Base-by-base conservation (phyloP, 2,797 vertebrate genomes). In the Gymnoscopelus microlampas region DNA sequence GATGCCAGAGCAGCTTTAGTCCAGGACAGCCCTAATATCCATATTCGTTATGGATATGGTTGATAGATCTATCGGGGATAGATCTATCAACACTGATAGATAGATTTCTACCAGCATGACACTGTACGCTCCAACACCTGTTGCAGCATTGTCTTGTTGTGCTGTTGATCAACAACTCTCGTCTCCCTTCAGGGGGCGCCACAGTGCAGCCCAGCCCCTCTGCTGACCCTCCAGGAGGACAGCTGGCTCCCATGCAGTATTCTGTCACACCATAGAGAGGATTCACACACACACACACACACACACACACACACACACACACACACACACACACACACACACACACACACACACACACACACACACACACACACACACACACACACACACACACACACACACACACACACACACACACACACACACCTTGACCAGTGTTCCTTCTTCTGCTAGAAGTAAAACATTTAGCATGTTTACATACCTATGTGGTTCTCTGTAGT, bases 41-140 rank as follows among this genome's bases (percentile, higher is more conserved):
- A 39, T 39, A 44, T 44, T 44, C n/a, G n/a, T n/a, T n/a, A n/a
- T n/a, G n/a, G n/a, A n/a, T n/a, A n/a, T n/a, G n/a, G n/a, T n/a
- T n/a, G n/a, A n/a, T n/a, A n/a, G n/a, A n/a, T n/a, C n/a, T 7
- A 44, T 7, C 9, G 39, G 39, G 39, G 8, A 44, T 35, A 3
- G 35, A 35, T n/a, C n/a, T n/a, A n/a, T n/a, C 35, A 39, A 4
- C 35, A 39, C 35, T 39, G n/a, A n/a, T n/a, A n/a, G 89, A 96
- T 98, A 47, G 96, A 98, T 84, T 98, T 99, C 88, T 98, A 96
- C 88, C 96, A 97, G 70, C 97, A 98, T 0, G 95, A 96, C 86
- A 94, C 94, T 3, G 94, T 98, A 66, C 98, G 97, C 89, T 97
- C 96, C 89, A 97, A 97, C 92, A 98, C 96, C 68, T 98, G 97